A percentile compares a stretch with the other conserved stretches of the same genome.
phyloP scores from a whole-genome alignment of 2,888 invertebrate genomes.

The Andricus quercusramuli region DNA sequence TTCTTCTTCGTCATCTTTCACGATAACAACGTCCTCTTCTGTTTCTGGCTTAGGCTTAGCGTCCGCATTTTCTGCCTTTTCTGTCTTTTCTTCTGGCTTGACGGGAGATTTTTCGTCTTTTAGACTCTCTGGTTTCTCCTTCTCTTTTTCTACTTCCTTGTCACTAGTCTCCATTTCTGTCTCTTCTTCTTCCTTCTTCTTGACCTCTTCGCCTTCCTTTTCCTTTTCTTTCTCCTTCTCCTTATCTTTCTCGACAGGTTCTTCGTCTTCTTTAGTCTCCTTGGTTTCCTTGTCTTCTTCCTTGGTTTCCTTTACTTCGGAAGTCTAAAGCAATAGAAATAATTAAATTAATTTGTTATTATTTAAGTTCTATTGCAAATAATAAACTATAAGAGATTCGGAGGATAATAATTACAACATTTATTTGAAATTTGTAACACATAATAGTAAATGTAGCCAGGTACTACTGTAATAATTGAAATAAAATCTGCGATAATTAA shows the following conservation, averaged over 20 bases:
- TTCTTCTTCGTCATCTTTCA: conserved; percentile 82
- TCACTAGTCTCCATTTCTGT: conserved; percentile 70
- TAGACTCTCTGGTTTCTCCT: conserved; percentile 75
- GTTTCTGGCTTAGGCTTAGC: conserved; percentile 70
- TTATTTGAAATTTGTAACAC: neutral
- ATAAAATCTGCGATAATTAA: too few species aligned
- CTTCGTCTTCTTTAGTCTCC: conserved; percentile 58
- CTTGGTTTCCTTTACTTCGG: conserved; percentile 62
- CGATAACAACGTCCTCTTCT: conserved; percentile 85
- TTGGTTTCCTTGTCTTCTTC: conserved; percentile 62
- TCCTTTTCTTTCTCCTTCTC: conserved; percentile 71
- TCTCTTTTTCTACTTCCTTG: conserved; percentile 77
- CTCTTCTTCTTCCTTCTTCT: conserved; percentile 75
- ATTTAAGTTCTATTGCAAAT: neutral
- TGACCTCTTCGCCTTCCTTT: conserved; percentile 75
- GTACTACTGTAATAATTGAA: neutral
- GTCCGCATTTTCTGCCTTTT: conserved; percentile 55
- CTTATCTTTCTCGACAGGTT: conserved; percentile 54
- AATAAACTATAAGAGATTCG: neutral
- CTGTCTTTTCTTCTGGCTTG: conserved; percentile 68
- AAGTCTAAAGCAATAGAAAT: conserved; percentile 9
- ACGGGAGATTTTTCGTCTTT: conserved; percentile 75
- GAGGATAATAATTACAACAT: neutral
- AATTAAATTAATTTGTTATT: neutral
- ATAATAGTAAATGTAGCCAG: neutral